Evolutionary conservation across 2,888 invertebrate genomes (phyloP), one percentile per base, ranked within the genome.

Genomic region (Spodoptera picta): DNA sequence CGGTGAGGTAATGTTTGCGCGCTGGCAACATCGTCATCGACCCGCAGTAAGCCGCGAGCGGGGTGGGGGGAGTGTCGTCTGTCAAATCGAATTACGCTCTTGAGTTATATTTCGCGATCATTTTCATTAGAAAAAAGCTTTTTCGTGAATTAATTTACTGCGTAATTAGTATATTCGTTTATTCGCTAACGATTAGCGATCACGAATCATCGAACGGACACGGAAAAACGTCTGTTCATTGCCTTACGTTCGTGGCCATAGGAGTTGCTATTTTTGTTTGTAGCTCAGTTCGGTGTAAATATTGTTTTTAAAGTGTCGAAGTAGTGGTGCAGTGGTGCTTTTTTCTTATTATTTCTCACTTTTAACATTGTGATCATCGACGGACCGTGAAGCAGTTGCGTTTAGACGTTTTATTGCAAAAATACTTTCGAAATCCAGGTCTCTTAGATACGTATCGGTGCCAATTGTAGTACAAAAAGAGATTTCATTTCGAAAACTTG

Each of bases 261-360:
- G 76, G 76, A 80, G 82, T 73, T 75, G 80, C 92, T 93, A 94
- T 94, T 94, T 93, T 92, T 89, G 89, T 93, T 92, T 85, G 87
- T 85, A 90, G 89, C 89, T 87, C 88, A 89, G 85, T 89, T 91
- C 84, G 87, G 86, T 83, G 90, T 92, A 92, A 92, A 92, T 92
- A 93, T 92, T 92, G 91, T 91, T 89, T 89, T 90, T 87, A 75
- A 47, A 81, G 84, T 91, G 87, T 87, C 83, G 92, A 88, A 91
- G 85, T 77, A 67, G 74, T 80, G 84, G 79, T 87, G 83, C 83
- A 83, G 82, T 83, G 75, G 62, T 72, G 60, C 7, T 69, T 70
- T 72, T 69, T 74, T 64, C 52, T 65, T 58, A 75, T 87, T 83
- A 83, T 87, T 82, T 78, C 72, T 65, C 60, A 55, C 71, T 75